Base-by-base conservation (phyloP, 2,888 invertebrate species). In the Metallyticus violacea region DNA sequence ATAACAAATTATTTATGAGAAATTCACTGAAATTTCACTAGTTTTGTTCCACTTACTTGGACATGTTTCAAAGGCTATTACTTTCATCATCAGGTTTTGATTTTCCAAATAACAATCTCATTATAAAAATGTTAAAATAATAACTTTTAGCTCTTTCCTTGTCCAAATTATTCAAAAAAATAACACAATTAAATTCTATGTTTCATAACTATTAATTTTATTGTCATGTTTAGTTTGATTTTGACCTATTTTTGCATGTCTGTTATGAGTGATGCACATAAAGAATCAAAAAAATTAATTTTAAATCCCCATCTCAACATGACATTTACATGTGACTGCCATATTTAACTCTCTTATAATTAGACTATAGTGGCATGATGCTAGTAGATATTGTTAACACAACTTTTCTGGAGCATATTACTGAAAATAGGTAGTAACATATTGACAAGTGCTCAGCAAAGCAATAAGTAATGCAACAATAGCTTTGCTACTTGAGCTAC, bases 151-250 rank as follows among this genome's bases (percentile, higher is more conserved):
- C 22, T 4, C 15, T 15, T 62, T 15, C 15, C 15, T 62, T 9
- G 2, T 4, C 2, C 15, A 62, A 62, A 62, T 15, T 2, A 1
- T 62, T 82, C 76, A 82, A 82, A 82, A 62, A 27, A 82, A 82
- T 82, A 82, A 76, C 82, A 82, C 15, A 25, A 82, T 82, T 82
- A 9, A 76, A 82, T 22, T 82, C 76, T 82, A 76, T 82, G n/a
- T 62, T 76, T 76, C 22, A 62, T 82, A 22, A 2, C 6, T 82
- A 2, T 9, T 25, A 25, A 26, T 29, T n/a, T 15, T 81, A 81
- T 81, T 29, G 15, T 81, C 26, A 29, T 81, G 29, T 81, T 62
- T 62, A 22, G 40, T 62, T 62, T 62, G 40, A 62, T 9, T 62
- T 62, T 62, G 40, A 62, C 15, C 40, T 62, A 62, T 4, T 62